These are phyloP conservation scores for Anaspis maculata DNA, from an alignment of 2,888 invertebrate species.

Conservation along the genomic window DNA sequence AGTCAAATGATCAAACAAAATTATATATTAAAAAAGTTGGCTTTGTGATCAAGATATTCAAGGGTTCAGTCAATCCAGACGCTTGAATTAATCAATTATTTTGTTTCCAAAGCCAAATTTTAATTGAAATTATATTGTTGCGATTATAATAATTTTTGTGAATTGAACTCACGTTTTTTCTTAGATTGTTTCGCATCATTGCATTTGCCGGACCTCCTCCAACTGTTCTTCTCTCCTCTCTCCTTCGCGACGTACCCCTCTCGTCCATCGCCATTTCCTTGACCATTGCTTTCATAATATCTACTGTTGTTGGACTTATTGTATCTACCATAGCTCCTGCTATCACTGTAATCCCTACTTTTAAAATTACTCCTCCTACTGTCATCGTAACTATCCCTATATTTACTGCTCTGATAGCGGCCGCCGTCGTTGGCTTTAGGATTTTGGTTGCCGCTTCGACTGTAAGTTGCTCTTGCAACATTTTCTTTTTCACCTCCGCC, in stretches of 20 bases:
- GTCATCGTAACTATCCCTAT: slow-evolving; percentile 7
- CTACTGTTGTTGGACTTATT: too few relatives aligned
- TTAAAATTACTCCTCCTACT: slow-evolving; percentile 13
- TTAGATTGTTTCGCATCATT: slow-evolving; percentile 5
- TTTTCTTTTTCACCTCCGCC: too few relatives aligned
- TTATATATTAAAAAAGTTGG: too few relatives aligned
- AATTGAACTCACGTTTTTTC: slow-evolving; percentile 6
- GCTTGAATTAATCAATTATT: too few relatives aligned
- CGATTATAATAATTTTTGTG: background rate
- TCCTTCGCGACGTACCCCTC: slow-evolving; percentile 10
- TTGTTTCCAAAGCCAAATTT: too few relatives aligned
- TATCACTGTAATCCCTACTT: slow-evolving; percentile 12
- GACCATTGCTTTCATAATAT: slow-evolving; percentile 10
- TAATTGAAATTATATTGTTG: slow-evolving; percentile 1
- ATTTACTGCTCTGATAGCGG: slow-evolving; percentile 11
- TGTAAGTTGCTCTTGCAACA: too few relatives aligned
- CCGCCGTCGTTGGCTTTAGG: background rate
- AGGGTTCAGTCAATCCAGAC: too few relatives aligned
- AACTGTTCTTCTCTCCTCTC: slow-evolving; percentile 10
- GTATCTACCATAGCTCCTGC: slow-evolving; percentile 12
- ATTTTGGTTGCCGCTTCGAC: too few relatives aligned
- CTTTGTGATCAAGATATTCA: too few relatives aligned
- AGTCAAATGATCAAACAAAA: too few relatives aligned
- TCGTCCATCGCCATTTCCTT: slow-evolving; percentile 4
- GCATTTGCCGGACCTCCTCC: slow-evolving; percentile 13